Evolutionary conservation across 2,888 invertebrate species (phyloP).

Genomic region (Agonopterix arenella): DNA sequence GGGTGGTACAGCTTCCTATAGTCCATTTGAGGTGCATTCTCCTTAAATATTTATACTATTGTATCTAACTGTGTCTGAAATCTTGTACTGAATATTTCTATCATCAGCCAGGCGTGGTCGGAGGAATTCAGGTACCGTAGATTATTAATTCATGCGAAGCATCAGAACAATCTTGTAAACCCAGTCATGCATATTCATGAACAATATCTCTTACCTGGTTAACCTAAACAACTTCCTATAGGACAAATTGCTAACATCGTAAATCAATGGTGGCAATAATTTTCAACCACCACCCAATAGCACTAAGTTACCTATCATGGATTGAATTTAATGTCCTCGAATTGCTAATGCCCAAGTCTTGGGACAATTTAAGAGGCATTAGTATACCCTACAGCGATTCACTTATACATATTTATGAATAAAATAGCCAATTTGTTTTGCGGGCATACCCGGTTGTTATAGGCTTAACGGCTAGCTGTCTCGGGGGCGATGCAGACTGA

Average conservation of each 20-base stretch:
- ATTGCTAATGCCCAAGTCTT: conserved; percentile 43
- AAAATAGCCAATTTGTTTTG: conserved; percentile 43
- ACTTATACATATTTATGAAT: conserved; percentile 62
- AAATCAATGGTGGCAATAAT: conserved; percentile 46
- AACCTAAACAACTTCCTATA: conserved; percentile 42
- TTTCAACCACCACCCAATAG: conserved; percentile 37
- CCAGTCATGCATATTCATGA: conserved; percentile 18
- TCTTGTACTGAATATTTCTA: no score
- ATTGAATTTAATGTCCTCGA: conserved; percentile 55
- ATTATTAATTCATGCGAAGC: conserved; percentile 10
- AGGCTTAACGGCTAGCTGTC: conserved; percentile 35
- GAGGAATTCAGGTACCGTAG: neutral
- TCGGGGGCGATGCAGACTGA: conserved; percentile 27
- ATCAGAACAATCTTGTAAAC: conserved; percentile 12
- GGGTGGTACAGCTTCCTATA: conserved; percentile 18
- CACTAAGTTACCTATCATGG: conserved; percentile 36
- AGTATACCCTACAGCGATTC: conserved; percentile 48
- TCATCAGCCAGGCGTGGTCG: neutral
- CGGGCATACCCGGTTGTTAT: conserved; percentile 24
- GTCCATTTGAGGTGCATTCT: neutral
- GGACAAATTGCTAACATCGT: conserved; percentile 46
- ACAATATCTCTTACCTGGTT: conserved; percentile 21
- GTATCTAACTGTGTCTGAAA: no score
- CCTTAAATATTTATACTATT: neutral
- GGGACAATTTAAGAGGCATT: conserved; percentile 57